phyloP scores from a whole-genome alignment of 2,797 vertebrate species.

The Leucoraja ocellata region DNA sequence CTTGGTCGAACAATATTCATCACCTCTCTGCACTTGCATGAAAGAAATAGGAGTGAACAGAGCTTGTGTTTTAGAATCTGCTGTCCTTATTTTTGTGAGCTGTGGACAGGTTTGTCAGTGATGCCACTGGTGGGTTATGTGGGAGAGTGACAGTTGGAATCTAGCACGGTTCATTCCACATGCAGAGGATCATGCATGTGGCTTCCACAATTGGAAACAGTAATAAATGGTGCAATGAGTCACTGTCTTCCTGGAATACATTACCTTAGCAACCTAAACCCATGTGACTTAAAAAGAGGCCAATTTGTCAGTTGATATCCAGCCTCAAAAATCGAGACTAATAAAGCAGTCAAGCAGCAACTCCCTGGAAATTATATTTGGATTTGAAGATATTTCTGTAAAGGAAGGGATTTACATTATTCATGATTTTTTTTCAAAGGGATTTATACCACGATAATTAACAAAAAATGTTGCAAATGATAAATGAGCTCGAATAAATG shows the following conservation, averaged over 20 bases:
- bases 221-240: slow-evolving; percentile 36
- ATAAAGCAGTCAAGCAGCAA: slow-evolving; percentile 2
- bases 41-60: background rate
- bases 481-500: background rate
- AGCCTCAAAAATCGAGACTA: slow-evolving; percentile 32
- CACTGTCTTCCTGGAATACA: slow-evolving; percentile 38
- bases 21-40: background rate
- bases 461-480: background rate
- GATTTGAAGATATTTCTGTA: background rate
- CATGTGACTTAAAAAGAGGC: slow-evolving; percentile 26
- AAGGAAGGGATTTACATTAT: background rate
- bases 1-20: background rate
- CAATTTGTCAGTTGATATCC: slow-evolving; percentile 34
- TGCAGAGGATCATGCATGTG: slow-evolving; percentile 34
- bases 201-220: slow-evolving; percentile 39
- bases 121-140: slow-evolving; percentile 26
- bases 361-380: background rate
- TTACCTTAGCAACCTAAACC: slow-evolving; percentile 37
- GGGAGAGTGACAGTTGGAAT: slow-evolving; percentile 32
- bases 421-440: background rate
- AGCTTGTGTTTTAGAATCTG: slow-evolving; percentile 1
- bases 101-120: slow-evolving; percentile 28
- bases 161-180: slow-evolving; percentile 4
- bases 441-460: background rate
- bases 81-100: slow-evolving; percentile 32